Conservation (phyloP, 2,797 vertebrate species). For the Gila robusta region DNA sequence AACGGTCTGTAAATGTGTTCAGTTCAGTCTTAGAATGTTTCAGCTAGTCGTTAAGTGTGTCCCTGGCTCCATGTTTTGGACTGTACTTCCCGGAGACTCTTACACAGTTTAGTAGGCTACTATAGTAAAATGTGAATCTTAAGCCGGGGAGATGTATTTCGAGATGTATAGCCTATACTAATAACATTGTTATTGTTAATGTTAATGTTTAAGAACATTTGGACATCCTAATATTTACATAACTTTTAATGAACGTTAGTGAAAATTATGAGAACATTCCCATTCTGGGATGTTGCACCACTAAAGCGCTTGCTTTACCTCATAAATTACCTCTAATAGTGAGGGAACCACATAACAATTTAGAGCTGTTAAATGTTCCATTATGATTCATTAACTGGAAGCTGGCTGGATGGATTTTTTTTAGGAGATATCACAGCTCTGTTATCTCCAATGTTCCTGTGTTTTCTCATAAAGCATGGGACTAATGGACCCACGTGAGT, state of each 20-base stretch:
- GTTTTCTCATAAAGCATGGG: slow-evolving; percentile 4
- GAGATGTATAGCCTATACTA: neutral
- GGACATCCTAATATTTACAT: neutral
- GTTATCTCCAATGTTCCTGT: slow-evolving; percentile 4
- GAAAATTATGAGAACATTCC: neutral
- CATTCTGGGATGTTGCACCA: neutral
- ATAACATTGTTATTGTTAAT: no score
- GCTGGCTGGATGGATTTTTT: slow-evolving; percentile 32
- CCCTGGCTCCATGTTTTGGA: no score
- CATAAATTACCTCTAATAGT: slow-evolving; percentile 7
- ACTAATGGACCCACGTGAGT: slow-evolving; percentile 6
- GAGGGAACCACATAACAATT: slow-evolving; percentile 31
- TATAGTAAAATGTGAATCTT: no score
- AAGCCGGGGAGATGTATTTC: neutral
- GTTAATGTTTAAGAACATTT: neutral
- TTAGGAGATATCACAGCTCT: slow-evolving; percentile 11
- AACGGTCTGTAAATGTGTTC: no score
- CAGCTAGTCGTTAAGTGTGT: no score
- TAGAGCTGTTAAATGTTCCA: slow-evolving; percentile 18
- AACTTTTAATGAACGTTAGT: neutral
- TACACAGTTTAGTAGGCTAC: no score
- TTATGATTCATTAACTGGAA: slow-evolving; percentile 51
- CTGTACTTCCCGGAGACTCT: no score
- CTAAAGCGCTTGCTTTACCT: slow-evolving; percentile 15
- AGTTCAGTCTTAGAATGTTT: no score